A percentile compares a stretch with the other conserved stretches of the same genome.
phyloP scores from a whole-genome alignment of 2,888 invertebrate species.

The Drosophila putrida region DNA sequence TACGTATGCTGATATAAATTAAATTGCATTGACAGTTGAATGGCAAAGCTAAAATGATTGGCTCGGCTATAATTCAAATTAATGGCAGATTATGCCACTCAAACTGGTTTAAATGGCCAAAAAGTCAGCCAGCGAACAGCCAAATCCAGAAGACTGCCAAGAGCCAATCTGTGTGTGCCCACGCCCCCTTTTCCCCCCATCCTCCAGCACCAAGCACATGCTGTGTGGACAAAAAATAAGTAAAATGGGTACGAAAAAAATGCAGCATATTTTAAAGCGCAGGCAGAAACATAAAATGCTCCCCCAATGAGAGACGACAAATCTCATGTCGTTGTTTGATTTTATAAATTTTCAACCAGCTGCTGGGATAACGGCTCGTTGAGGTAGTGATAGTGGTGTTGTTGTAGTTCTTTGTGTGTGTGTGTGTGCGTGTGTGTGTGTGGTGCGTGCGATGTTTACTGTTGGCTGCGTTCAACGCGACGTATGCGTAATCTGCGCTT shows the following conservation, averaged over 20 bases:
- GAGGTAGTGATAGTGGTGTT: background rate
- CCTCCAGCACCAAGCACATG: constrained; percentile 10
- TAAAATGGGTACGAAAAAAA: constrained; percentile 18
- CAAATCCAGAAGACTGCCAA: constrained; percentile 58
- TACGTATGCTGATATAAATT: constrained; percentile 50
- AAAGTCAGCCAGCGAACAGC: constrained; percentile 59
- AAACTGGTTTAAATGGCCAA: constrained; percentile 74
- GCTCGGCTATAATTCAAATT: constrained; percentile 78
- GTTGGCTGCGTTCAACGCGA: constrained; percentile 49
- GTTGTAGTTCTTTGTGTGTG: background rate
- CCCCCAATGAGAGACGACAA: constrained; percentile 33
- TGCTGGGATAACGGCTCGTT: constrained; percentile 12
- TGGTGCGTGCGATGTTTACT: constrained; percentile 54
- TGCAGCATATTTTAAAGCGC: constrained; percentile 42
- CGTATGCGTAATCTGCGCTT: constrained; percentile 80
- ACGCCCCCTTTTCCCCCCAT: background rate
- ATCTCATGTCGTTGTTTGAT: constrained; percentile 47
- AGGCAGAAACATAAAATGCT: constrained; percentile 37
- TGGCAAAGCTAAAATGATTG: constrained; percentile 75
- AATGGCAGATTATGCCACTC: constrained; percentile 80
- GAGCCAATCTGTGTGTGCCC: constrained; percentile 11
- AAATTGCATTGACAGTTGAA: constrained; percentile 72
- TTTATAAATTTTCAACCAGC: constrained; percentile 48
- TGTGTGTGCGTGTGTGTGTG: constrained; percentile 10
- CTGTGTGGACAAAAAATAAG: constrained; percentile 22